Evolutionary conservation across 1,140 invertebrate species (phyloP), one percentile per base, ranked within the genome.

Genomic region (Belonocnema kinseyi): DNA sequence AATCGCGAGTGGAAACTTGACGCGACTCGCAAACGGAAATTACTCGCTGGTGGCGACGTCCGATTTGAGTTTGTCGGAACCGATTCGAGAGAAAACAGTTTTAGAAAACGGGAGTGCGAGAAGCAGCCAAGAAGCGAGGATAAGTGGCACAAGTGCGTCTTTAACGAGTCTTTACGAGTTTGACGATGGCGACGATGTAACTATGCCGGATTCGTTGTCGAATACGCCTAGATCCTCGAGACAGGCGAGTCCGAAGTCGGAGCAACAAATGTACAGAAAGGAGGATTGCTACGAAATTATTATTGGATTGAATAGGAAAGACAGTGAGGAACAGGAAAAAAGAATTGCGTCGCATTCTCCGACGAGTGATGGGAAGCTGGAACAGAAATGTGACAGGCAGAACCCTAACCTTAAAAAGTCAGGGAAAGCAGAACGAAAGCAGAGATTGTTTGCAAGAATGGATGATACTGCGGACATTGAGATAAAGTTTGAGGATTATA

Each of bases 21-120:
- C 94, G n/a, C 93, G 92, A 84, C 88, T 95, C 77, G 91, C 92
- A 72, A 95, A 94, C 88, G 94, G 94, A 10, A 94, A 95, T 88
- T 94, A 94, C 83, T 92, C 94, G 50, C 88, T 95, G 11, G 75
- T 77, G 2, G 46, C 75, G 12, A 77, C 51, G 13, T 58, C 54
- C 2, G 75, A 72, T 33, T 50, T 75, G 33, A 14, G 19, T 17
- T 33, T 40, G 12, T 58, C 54, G 19, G 26, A 58, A 46, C 51
- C 19, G 40, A 16, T 66, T 6, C 4, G 61, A 66, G 26, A 66
- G 40, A 33, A 66, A 46, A 66, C 61, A 46, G 16, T 40, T 7
- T 40, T 66, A 16, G 61, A 66, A 46, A 46, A 66, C 13, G 61
- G 61, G 16, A 40, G 61, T 66, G 33, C 40, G 12, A 66, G n/a